phyloP scores from a whole-genome alignment of 2,888 invertebrate genomes.

The Globia sparganii region DNA sequence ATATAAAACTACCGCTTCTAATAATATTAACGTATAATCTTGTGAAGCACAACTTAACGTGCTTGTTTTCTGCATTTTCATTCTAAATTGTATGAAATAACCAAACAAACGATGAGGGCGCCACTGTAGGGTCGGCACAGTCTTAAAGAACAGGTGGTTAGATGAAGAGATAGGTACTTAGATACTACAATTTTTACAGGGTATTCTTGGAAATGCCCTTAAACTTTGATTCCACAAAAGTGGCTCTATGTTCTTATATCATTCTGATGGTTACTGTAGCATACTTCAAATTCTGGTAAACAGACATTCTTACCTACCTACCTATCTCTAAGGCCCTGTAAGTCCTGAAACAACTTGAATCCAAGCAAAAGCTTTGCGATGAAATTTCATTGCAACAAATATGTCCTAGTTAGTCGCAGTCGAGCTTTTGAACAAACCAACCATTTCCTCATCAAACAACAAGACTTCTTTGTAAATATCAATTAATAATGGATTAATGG shows the following conservation, averaged over 20 bases:
- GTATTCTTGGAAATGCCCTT: background rate
- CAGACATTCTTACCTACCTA: background rate
- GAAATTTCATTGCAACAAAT: background rate
- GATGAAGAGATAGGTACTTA: background rate
- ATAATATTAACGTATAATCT: too few relatives aligned
- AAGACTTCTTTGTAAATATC: constrained; percentile 9
- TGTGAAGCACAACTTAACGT: too few relatives aligned
- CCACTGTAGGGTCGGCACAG: too few relatives aligned
- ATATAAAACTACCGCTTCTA: too few relatives aligned
- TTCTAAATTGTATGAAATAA: too few relatives aligned
- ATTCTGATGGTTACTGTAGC: background rate
- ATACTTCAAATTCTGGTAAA: background rate
- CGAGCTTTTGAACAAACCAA: constrained; percentile 20
- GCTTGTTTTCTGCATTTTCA: too few relatives aligned
- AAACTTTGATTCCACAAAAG: background rate
- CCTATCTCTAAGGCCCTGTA: background rate
- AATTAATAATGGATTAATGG: constrained; percentile 53
- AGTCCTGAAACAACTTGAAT: too few relatives aligned
- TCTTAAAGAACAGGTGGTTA: background rate
- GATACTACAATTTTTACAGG: background rate
- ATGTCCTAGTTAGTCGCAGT: constrained; percentile 1
- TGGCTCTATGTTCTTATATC: background rate
- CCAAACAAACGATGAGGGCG: too few relatives aligned
- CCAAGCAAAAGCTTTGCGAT: constrained; percentile 4
- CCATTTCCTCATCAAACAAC: constrained; percentile 11